Percentiles rank a stretch among this genome's conserved stretches.
phyloP scores from a whole-genome alignment of 1,140 invertebrate genomes.

The Medauroidea extradentata region DNA sequence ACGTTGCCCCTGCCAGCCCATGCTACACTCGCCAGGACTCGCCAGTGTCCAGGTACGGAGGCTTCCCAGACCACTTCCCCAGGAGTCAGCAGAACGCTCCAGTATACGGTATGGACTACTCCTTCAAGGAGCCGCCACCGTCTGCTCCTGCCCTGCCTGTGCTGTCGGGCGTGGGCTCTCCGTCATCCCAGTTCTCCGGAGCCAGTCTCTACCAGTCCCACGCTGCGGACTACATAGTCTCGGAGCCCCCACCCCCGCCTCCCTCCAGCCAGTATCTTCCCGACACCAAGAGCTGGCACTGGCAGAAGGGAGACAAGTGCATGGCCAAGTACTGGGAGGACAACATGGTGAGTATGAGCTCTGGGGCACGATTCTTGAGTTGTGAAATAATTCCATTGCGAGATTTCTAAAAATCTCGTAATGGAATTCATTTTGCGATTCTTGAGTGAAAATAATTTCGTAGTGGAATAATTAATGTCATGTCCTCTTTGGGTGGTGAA shows the following conservation, averaged over 20 bases:
- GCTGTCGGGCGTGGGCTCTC: neutral
- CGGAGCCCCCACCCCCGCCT: conserved; percentile 10
- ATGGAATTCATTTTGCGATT: too few species aligned
- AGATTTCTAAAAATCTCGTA: too few species aligned
- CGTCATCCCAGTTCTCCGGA: neutral
- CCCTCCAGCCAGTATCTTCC: conserved; percentile 20
- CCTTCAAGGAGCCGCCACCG: conserved; percentile 6
- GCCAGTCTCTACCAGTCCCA: neutral
- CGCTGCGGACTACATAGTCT: neutral
- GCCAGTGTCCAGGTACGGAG: too few species aligned
- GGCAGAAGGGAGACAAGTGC: conserved; percentile 75
- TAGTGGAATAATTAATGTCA: too few species aligned
- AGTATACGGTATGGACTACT: conserved; percentile 6
- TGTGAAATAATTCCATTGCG: too few species aligned
- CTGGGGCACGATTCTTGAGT: too few species aligned
- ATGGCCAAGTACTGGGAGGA: conserved; percentile 92
- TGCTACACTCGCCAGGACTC: too few species aligned
- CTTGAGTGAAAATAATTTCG: too few species aligned
- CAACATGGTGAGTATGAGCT: conserved; percentile 71
- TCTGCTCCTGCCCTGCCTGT: neutral
- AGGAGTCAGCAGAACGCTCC: neutral
- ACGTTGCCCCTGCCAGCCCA: too few species aligned
- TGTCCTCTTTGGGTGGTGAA: too few species aligned
- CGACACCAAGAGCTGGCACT: conserved; percentile 47
- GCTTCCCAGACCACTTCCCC: too few species aligned